Conservation (phyloP, 2,797 vertebrate species). For the Linurgus olivaceus region DNA sequence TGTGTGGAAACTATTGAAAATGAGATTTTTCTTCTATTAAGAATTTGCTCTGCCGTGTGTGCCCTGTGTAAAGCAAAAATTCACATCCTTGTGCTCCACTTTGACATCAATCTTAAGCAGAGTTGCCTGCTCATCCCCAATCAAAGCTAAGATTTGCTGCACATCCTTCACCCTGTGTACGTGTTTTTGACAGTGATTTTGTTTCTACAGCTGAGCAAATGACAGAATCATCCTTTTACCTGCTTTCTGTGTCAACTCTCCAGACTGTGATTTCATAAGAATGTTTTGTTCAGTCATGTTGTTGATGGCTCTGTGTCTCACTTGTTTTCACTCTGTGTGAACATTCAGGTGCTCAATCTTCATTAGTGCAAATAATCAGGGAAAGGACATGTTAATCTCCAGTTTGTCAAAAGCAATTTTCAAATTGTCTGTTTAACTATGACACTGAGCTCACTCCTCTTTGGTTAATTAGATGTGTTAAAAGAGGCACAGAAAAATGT, state of each 20-base stretch:
- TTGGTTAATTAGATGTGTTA: slow-evolving; percentile 30
- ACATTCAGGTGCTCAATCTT: slow-evolving; percentile 10
- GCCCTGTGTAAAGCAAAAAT: not conserved
- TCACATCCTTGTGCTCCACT: not conserved
- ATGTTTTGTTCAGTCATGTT: not conserved
- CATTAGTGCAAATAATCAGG: slow-evolving; percentile 26
- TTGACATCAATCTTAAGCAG: not conserved
- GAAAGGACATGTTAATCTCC: slow-evolving; percentile 37
- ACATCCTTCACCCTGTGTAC: not conserved
- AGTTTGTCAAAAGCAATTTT: slow-evolving; percentile 44
- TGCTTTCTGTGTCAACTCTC: not conserved
- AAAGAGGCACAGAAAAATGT: not conserved
- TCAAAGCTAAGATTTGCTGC: not conserved
- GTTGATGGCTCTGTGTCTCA: not conserved
- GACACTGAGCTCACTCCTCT: not conserved
- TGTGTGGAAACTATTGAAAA: not conserved
- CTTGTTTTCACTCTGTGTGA: not conserved
- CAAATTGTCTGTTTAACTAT: not conserved
- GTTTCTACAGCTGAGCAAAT: slow-evolving; percentile 14
- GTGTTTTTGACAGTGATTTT: not conserved
- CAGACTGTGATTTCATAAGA: not conserved
- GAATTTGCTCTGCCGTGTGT: not conserved
- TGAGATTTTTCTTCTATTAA: not conserved
- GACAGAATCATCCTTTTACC: not conserved
- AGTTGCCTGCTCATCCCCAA: not conserved